Evolutionary conservation across 2,113 vertebrate genomes (phyloP), one percentile per base, ranked within the genome.

Genomic region (Psilopogon haemacephalus): DNA sequence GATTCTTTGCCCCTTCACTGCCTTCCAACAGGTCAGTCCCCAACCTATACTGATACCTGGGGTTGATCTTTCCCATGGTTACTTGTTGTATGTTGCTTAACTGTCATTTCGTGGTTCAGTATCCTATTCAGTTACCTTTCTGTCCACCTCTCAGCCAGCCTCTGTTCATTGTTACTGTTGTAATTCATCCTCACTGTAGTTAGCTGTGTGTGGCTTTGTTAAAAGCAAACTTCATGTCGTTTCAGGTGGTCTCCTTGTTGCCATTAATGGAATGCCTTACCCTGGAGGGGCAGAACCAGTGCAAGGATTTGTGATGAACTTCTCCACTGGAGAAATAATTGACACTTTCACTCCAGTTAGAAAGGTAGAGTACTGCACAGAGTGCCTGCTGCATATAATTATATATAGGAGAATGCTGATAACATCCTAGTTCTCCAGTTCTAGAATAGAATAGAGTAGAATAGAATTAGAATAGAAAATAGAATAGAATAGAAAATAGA

Each of bases 251-350:
- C 93, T 99, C 81, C 98, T 99, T 84, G 99, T 98, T 75, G 98
- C 98, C 8, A 98, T 99, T 63, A 99, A 99, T 94, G 99, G 99
- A 67, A 98, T 98, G 73, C 97, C 98, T 77, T 94, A 94, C 54
- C 97, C 97, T 96, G 98, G 96, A 37, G 95, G 88, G 52, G 92
- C 90, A 19, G 93, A 97, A 92, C 97, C 98, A 12, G 85, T 98
- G 16, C 98, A 97, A 97, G 99, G 99, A 71, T 99, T 99, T 97
- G 97, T 98, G 73, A 98, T 99, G 94, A 98, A 98, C 97, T 99
- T 99, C 97, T 98, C 98, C 84, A 99, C 92, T 80, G 98, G 98
- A 77, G 98, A 99, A 72, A 98, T 99, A 90, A 94, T 99, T 88
- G 98, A 98, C 76, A 97, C 97, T 65, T 99, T 99, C 96, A 96